Conservation (phyloP, 2,888 invertebrate species). For the Tenthredo distinguenda region DNA sequence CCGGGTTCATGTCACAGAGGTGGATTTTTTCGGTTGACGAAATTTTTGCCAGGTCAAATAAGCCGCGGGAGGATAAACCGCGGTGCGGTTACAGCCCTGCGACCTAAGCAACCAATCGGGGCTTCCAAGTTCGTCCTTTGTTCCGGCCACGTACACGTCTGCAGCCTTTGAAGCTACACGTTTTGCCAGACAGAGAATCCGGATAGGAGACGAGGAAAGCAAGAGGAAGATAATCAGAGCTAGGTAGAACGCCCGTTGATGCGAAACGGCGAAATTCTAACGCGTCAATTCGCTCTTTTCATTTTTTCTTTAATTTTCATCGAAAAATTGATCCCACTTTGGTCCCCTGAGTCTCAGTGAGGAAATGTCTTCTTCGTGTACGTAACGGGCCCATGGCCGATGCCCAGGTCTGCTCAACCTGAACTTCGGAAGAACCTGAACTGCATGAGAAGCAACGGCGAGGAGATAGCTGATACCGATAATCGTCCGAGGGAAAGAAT, state of each 20-base stretch:
- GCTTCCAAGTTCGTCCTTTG: background rate
- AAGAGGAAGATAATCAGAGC: background rate
- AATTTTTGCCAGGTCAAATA: background rate
- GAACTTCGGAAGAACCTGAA: conserved; percentile 8
- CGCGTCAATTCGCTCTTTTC: background rate
- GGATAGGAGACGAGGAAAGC: background rate
- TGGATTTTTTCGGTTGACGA: background rate
- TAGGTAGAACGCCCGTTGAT: background rate
- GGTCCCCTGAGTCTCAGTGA: background rate
- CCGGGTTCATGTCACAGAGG: background rate
- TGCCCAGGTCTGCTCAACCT: conserved; percentile 27
- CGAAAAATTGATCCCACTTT: background rate
- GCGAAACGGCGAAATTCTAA: background rate
- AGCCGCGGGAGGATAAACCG: background rate
- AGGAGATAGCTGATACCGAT: background rate
- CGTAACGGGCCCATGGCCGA: conserved; percentile 29
- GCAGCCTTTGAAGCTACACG: conserved; percentile 18
- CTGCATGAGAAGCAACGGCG: background rate
- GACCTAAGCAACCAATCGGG: conserved; percentile 2
- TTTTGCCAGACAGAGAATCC: background rate
- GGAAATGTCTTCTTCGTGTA: conserved; percentile 35
- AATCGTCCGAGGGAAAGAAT: background rate
- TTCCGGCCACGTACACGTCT: conserved; percentile 27
- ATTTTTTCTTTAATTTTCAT: background rate
- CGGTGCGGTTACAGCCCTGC: background rate